Evolutionary conservation across 2,797 vertebrate species (phyloP), one percentile per base, ranked within the genome.

Genomic region (Decapterus maruadsi): DNA sequence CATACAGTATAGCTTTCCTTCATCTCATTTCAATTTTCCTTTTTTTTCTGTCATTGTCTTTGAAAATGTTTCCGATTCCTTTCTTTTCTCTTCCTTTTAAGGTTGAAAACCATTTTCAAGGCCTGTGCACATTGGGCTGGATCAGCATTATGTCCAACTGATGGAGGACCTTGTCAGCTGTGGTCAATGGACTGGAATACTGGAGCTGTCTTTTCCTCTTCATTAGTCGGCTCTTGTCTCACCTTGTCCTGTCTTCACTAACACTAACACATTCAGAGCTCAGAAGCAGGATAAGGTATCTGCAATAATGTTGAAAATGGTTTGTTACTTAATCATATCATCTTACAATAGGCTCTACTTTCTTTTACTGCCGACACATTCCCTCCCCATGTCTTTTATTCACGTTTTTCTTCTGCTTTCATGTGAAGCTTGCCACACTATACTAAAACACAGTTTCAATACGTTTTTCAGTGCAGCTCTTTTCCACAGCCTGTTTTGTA

Each of bases 111-210:
- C 38, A 17, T 70, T 81, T 68, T 3, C 56, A 19, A 67, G 68
- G 54, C 59, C 57, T 54, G 42, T 53, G 73, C 40, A 75, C 61
- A 65, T 22, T 65, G 55, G 65, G 66, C 65, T 59, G 62, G 58
- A 82, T 84, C 77, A 82, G 78, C 79, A 65, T 76, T 68, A 69
- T 50, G 50, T 31, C 46, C 17, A n/a, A 12, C 75, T 81, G 86
- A 86, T 83, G 46, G 61, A 88, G 64, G 74, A 73, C 72, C 69
- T 65, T 85, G 87, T 86, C 85, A 84, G 56, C 42, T 29, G 61
- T 60, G 68, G 66, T 65, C 86, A 87, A 58, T 86, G 72, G 66
- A 70, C 68, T 82, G 81, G 71, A 88, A 81, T 80, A 68, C 71
- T 60, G 26, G 81, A 72, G 66, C 51, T 68, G 51, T 78, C 65